Evolutionary conservation across 2,113 vertebrate genomes (phyloP).

Genomic region (Xyliphius kryptos): DNA sequence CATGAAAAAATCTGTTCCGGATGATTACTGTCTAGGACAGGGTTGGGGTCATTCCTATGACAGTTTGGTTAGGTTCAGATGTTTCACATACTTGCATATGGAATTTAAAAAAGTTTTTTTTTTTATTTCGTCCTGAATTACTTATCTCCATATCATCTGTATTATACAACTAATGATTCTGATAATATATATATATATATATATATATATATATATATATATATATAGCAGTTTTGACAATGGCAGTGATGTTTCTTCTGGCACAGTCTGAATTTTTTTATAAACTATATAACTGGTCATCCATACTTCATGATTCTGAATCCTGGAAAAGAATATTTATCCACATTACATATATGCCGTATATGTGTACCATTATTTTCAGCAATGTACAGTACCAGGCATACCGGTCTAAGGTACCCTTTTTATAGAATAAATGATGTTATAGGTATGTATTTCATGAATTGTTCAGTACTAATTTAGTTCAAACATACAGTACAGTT

Average conservation of each 20-base stretch:
- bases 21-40: slow-evolving; percentile 9
- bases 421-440: no score
- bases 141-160: no score
- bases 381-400: neutral
- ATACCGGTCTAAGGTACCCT: no score
- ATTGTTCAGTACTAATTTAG: no score
- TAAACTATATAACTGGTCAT: neutral
- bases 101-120: slow-evolving; percentile 2
- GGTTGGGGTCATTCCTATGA: neutral
- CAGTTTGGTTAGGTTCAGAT: slow-evolving; percentile 6
- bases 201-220: no score
- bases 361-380: neutral
- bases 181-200: no score
- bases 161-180: no score
- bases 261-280: neutral
- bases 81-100: slow-evolving; percentile 7
- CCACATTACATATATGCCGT: neutral
- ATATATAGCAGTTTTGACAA: no score
- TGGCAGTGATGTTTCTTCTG: neutral
- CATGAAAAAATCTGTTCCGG: slow-evolving; percentile 3
- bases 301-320: no score
- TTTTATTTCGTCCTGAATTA: neutral
- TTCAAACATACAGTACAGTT: no score
- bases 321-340: no score
- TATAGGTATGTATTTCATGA: no score